Evolutionary conservation across 2,888 invertebrate genomes (phyloP).

Genomic region (Chalcosyrphus nemorum): DNA sequence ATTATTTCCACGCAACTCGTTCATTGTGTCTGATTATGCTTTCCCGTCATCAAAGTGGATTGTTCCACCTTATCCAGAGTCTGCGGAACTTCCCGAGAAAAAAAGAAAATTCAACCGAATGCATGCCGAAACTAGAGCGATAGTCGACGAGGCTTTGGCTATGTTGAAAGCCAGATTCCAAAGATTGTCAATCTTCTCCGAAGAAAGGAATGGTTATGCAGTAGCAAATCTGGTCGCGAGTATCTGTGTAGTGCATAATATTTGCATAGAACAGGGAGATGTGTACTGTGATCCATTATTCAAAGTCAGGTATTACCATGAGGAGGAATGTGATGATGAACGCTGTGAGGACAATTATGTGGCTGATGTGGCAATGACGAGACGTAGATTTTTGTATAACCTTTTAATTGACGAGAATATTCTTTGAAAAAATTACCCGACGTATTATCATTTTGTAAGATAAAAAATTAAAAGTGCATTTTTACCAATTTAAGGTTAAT

Average conservation of each 20-base stretch:
- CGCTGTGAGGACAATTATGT: no score
- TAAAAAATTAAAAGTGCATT: no score
- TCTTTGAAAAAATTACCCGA: no score
- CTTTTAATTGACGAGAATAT: no score
- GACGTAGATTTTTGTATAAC: no score
- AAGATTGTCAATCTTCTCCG: conserved; percentile 73
- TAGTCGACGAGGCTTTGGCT: conserved; percentile 76
- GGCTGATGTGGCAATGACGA: no score
- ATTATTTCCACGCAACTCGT: conserved; percentile 49
- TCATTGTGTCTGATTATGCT: conserved; percentile 50
- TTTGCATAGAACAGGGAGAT: conserved; percentile 47
- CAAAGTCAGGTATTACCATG: background rate
- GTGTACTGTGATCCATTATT: background rate
- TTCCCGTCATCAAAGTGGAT: conserved; percentile 74
- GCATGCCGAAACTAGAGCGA: conserved; percentile 74
- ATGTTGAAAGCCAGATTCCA: conserved; percentile 76
- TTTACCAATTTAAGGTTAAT: no score
- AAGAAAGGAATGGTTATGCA: conserved; percentile 64
- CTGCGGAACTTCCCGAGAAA: conserved; percentile 66
- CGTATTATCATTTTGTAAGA: no score
- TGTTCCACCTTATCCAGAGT: conserved; percentile 75
- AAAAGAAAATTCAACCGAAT: conserved; percentile 75
- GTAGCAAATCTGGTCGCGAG: conserved; percentile 69
- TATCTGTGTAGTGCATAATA: conserved; percentile 73
- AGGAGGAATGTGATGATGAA: background rate